Conservation (phyloP, 2,797 vertebrate species). For the Gadopsis bispinosus region DNA sequence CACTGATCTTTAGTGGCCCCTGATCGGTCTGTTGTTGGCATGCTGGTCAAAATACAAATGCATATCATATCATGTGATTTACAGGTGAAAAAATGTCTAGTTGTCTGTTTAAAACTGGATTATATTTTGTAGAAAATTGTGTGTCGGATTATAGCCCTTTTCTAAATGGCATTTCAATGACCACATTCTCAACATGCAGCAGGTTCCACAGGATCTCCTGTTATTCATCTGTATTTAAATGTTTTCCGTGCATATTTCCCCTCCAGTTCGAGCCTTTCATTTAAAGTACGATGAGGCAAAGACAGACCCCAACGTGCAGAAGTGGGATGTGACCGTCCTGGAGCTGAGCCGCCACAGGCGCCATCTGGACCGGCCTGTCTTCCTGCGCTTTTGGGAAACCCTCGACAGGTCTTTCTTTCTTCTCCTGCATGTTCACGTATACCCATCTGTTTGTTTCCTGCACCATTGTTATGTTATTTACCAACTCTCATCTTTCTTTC, state of each 20-base stretch:
- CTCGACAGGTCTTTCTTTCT: slow-evolving; percentile 92
- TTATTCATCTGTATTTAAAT: not conserved
- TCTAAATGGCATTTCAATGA: not conserved
- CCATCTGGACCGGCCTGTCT: slow-evolving; percentile 96
- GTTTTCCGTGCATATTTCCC: not conserved
- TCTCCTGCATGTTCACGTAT: not conserved
- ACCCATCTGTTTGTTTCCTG: not conserved
- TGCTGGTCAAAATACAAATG: no score
- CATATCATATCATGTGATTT: not conserved
- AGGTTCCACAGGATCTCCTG: not conserved
- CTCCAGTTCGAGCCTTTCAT: slow-evolving; percentile 97
- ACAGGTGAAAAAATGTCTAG: not conserved
- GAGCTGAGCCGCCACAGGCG: slow-evolving; percentile 98
- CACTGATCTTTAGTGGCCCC: no score
- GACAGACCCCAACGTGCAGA: slow-evolving; percentile 96
- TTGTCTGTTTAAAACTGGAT: not conserved
- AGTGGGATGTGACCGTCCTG: slow-evolving; percentile 98
- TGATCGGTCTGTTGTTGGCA: no score
- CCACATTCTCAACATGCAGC: not conserved
- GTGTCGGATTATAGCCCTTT: not conserved
- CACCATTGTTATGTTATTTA: not conserved
- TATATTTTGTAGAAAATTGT: not conserved
- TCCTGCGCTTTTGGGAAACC: slow-evolving; percentile 98
- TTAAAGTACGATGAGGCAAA: slow-evolving; percentile 97
- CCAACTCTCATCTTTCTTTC: not conserved